Conservation (phyloP, 2,113 vertebrate genomes). For the Raja brachyura region DNA sequence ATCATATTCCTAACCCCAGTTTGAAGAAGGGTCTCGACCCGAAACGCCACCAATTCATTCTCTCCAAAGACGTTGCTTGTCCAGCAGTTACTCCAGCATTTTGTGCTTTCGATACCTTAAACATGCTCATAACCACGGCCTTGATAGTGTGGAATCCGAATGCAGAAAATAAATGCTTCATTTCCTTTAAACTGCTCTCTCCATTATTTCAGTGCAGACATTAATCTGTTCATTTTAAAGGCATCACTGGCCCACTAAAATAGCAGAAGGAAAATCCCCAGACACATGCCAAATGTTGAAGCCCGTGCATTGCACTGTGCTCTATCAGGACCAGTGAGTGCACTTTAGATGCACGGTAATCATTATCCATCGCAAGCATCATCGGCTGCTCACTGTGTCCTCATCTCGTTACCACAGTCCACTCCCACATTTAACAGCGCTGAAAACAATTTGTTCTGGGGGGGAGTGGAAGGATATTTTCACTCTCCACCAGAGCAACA, state of each 20-base stretch:
- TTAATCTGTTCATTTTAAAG: conserved; percentile 16
- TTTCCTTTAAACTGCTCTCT: neutral
- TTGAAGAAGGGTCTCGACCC: no score
- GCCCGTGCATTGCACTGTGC: neutral
- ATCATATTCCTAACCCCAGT: no score
- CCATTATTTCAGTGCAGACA: neutral
- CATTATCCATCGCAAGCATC: neutral
- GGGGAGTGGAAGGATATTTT: conserved; percentile 13
- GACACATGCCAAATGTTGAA: neutral
- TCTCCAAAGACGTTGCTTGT: no score
- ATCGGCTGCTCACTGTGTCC: neutral
- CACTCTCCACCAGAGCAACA: conserved; percentile 6
- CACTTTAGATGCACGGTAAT: neutral
- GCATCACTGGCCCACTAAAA: no score
- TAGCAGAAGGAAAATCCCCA: neutral
- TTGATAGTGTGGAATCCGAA: neutral
- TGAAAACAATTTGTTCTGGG: conserved; percentile 27
- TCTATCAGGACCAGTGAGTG: conserved; percentile 16
- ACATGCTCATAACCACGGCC: neutral
- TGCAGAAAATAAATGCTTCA: neutral
- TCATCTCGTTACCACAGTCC: neutral
- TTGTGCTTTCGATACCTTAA: neutral
- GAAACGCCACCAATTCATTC: no score
- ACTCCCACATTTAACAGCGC: neutral
- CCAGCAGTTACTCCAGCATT: no score